phyloP scores from a whole-genome alignment of 2,888 invertebrate genomes.

The Cremastinae sp. region DNA sequence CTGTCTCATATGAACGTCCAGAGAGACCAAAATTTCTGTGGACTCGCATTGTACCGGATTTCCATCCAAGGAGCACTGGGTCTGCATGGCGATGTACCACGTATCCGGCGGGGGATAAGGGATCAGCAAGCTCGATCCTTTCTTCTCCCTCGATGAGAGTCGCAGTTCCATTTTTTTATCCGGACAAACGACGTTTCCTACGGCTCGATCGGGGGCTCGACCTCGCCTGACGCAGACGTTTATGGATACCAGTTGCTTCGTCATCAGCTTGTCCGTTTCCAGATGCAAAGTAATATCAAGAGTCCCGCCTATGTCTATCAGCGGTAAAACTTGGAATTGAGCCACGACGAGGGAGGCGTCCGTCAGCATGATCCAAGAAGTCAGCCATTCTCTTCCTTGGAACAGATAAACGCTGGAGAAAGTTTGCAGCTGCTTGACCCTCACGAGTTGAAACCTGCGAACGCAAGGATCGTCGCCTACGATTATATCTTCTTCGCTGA shows the following conservation, averaged over 20 bases:
- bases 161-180: constrained; percentile 68
- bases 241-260: constrained; percentile 70
- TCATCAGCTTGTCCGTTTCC: constrained; percentile 74
- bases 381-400: constrained; percentile 81
- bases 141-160: constrained; percentile 70
- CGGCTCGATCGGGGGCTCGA: constrained; percentile 72
- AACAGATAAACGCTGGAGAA: constrained; percentile 81
- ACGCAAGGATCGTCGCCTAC: constrained; percentile 73
- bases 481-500: constrained; percentile 61
- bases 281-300: constrained; percentile 79
- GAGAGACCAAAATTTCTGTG: constrained; percentile 79
- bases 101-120: constrained; percentile 81
- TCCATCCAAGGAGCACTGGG: constrained; percentile 77
- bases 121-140: constrained; percentile 73
- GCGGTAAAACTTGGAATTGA: constrained; percentile 79
- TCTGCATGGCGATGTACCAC: constrained; percentile 80
- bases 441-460: constrained; percentile 78
- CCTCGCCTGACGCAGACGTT: constrained; percentile 76
- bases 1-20: constrained; percentile 79
- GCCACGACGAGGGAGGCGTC: constrained; percentile 77
- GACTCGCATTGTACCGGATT: constrained; percentile 75
- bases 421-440: constrained; percentile 80
- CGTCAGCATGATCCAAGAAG: constrained; percentile 80
- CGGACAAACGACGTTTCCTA: constrained; percentile 71
- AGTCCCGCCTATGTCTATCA: constrained; percentile 81